These are phyloP conservation scores for Periparus ater DNA, from an alignment of 2,797 vertebrate species.

Conservation along the genomic window DNA sequence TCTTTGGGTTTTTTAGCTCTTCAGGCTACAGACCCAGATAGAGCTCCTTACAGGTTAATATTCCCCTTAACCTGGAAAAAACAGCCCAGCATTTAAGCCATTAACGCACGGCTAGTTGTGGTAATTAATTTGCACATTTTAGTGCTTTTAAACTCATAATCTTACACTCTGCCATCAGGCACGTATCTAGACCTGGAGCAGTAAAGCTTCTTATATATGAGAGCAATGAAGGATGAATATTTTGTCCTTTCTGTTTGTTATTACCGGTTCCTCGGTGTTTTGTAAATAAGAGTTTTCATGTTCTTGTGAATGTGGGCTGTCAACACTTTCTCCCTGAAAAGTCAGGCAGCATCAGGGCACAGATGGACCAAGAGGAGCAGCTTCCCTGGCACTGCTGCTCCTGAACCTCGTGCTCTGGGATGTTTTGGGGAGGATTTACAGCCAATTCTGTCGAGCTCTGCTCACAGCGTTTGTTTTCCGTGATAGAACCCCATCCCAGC, in stretches of 20 bases:
- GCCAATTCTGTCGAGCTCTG: background rate
- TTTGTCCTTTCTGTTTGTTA: background rate
- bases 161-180: background rate
- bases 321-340: background rate
- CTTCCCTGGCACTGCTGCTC: background rate
- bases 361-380: background rate
- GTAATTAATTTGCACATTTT: conserved; percentile 63
- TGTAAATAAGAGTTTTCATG: background rate
- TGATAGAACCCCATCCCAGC: fast-evolving
- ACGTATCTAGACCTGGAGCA: background rate
- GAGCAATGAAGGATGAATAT: background rate
- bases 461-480: background rate
- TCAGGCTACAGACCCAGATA: background rate
- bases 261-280: background rate
- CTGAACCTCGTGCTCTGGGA: background rate
- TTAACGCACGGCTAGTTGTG: background rate
- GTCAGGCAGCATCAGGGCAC: background rate
- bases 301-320: background rate
- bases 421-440: background rate
- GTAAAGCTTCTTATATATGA: background rate
- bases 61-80: background rate
- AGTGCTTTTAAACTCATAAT: conserved; percentile 52
- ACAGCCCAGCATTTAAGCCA: background rate
- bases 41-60: background rate
- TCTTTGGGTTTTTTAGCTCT: background rate